Evolutionary conservation across 2,113 vertebrate species (phyloP).

Genomic region (Lepidothrix coronata): DNA sequence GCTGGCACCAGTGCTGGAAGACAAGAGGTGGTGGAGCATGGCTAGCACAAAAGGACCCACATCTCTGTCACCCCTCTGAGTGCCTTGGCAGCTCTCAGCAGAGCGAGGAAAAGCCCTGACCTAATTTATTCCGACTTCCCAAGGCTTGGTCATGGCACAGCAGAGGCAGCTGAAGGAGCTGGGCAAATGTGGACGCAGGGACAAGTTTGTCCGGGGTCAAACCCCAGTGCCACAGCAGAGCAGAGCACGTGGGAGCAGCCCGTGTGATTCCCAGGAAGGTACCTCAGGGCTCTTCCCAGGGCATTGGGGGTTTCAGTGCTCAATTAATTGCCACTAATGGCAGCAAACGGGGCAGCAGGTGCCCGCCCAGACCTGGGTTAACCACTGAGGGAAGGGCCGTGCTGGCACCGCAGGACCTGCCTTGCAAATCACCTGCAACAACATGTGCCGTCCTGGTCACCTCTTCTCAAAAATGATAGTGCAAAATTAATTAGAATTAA

Average conservation of each 20-base stretch:
- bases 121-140: background rate
- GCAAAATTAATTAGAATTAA: conserved; percentile 64
- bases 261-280: background rate
- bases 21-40: background rate
- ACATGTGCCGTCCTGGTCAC: conserved; percentile 17
- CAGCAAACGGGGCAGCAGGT: background rate
- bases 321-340: background rate
- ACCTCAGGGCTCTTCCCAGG: background rate
- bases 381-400: accelerated
- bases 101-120: background rate
- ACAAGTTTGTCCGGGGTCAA: background rate
- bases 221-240: background rate
- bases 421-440: conserved; percentile 35
- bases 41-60: accelerated
- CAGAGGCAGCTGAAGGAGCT: background rate
- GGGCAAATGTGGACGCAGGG: accelerated
- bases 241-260: background rate
- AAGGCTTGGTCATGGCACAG: background rate
- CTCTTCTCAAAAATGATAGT: conserved; percentile 42
- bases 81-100: background rate
- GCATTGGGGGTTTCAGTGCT: background rate
- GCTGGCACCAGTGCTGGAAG: background rate
- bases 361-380: background rate
- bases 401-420: background rate
- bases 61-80: background rate